Conservation (phyloP, 2,113 vertebrate species). For the Tyto alba region DNA sequence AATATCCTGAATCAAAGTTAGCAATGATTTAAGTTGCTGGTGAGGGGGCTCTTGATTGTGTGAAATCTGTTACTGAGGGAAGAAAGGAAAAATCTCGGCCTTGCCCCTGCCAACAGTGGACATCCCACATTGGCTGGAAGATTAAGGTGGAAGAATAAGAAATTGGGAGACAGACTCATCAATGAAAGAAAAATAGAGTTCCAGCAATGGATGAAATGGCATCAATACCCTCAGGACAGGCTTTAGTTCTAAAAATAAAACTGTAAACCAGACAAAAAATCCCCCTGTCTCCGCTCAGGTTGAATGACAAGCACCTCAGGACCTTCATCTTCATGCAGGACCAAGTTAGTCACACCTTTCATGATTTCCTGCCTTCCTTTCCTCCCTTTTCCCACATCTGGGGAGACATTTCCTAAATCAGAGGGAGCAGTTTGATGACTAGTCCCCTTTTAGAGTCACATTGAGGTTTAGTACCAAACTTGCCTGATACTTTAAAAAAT, state of each 20-base stretch:
- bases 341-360: background rate
- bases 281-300: background rate
- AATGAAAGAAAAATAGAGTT: background rate
- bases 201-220: background rate
- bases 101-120: background rate
- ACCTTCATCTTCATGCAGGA: background rate
- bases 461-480: background rate
- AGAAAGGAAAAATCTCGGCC: background rate
- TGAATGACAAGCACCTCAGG: background rate
- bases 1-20: background rate
- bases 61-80: background rate
- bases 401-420: background rate
- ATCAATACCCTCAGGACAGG: background rate
- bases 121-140: accelerated
- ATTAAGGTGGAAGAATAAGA: background rate
- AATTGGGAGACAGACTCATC: background rate
- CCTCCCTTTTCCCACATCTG: background rate
- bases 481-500: background rate
- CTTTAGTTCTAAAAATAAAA: background rate
- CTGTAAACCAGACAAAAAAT: background rate
- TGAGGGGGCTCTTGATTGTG: background rate
- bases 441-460: background rate
- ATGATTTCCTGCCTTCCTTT: background rate
- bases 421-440: background rate
- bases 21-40: background rate